Base-by-base conservation (phyloP, 2,797 vertebrate species). In the Pristis pectinata region DNA sequence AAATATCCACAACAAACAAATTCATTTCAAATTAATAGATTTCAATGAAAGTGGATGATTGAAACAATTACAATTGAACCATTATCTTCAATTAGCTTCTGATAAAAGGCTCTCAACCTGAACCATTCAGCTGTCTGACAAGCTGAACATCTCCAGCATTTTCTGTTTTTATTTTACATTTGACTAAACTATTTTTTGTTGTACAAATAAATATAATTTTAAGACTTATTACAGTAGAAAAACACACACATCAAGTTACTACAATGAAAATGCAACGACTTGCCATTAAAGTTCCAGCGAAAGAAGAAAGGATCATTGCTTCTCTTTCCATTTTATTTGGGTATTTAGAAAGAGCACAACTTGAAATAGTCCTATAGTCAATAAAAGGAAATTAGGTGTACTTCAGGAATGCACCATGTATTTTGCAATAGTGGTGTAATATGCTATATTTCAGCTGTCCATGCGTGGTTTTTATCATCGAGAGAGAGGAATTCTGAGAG, bases 261-360 rank as follows among this genome's bases (percentile, higher is more conserved):
- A 53, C 27, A 56, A 27, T 56, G 56, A 56, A 85, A 53, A 27
- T 93, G 49, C 49, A 4, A 49, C 37, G 49, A 87, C 96, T 97
- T 96, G 98, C 98, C 97, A 98, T 97, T 95, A 99, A 95, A 74
- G 98, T 97, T 83, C 97, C 98, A 94, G 98, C 98, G 77, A 98
- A 98, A 61, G 97, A 98, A 7, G 98, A 99, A 95, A 99, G 96
- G 96, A 98, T 98, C 98, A 98, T 98, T 2, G 98, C 98, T 96
- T 99, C 97, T 95, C 98, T 96, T 94, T 98, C 97, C 94, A 93
- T 96, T 10, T 56, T 95, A 83, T 97, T 97, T 6, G 97, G 97
- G 95, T 98, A 97, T 30, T 34, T 79, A 15, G 95, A 94, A 70
- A 49, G 34, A 89, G 34, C 6, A 64, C 0, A 56, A 15, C 15